Base-by-base conservation (phyloP, 2,797 vertebrate species). In the Gila robusta region DNA sequence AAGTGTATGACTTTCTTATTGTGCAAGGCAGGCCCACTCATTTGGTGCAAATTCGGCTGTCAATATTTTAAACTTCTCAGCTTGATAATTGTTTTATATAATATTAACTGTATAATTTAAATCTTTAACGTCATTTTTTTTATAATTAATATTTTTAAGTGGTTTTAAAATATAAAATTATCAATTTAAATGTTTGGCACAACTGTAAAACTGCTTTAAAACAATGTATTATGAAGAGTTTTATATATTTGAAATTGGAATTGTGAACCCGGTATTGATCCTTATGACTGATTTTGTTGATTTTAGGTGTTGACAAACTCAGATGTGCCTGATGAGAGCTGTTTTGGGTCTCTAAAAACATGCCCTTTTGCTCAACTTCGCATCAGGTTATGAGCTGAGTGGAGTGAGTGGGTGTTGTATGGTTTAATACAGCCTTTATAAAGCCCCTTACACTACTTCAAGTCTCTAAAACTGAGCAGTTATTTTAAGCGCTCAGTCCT, bases 401-500 rank as follows among this genome's bases (percentile, higher is more conserved):
- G 70, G 26, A 28, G 37, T 41, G 41, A 69, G 41, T 16, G 21
- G 14, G 37, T 66, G 32, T 23, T 74, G 35, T 64, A n/a, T 35
- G 26, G n/a, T 37, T 77, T 35, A 44, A 81, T 39, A 83, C 41
- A 21, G 71, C 62, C 39, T 52, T 59, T n/a, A 86, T 10, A 86
- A 82, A 39, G 35, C n/a, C 37, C 23, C 21, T 39, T 54, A 67
- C 44, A 23, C 80, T 54, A 49, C 74, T 82, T 74, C 11, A 37
- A 23, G 56, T 78, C 49, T 69, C n/a, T 79, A 88, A 89, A 86
- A 79, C 79, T 28, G 2, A 17, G 47, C 47, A 78, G 82, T 83
- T 85, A 88, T 89, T 90, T 88, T 85, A 90, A 86, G 78, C 84
- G 1, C 69, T 64, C 82, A 70, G 56, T 78, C 82, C 78, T 85